phyloP scores from a whole-genome alignment of 2,888 invertebrate genomes.

The Drosophila atripex region DNA sequence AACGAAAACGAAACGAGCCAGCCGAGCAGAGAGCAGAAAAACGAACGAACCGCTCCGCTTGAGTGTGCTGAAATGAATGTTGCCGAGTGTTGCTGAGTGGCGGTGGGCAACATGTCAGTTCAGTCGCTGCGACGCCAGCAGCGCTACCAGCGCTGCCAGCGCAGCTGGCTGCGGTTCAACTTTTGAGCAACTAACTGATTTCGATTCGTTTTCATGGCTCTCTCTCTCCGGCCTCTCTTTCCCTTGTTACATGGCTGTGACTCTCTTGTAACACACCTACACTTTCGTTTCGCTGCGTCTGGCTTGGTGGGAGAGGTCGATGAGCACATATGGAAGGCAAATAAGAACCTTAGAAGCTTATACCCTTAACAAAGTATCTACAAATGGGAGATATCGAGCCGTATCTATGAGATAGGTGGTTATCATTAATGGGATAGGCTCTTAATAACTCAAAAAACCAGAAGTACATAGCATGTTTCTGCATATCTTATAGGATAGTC shows the following conservation, averaged over 20 bases:
- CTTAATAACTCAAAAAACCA: too few species aligned
- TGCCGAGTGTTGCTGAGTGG: not conserved
- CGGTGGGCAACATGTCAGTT: not conserved
- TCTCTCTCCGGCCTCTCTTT: too few species aligned
- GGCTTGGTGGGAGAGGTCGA: constrained; percentile 70
- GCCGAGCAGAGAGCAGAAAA: constrained; percentile 36
- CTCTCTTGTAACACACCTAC: constrained; percentile 68
- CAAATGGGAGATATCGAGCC: too few species aligned
- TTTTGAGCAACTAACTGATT: constrained; percentile 42
- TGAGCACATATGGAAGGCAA: constrained; percentile 61
- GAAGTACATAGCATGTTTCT: too few species aligned
- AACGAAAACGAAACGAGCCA: constrained; percentile 15
- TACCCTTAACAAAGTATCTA: not conserved
- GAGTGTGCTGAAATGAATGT: constrained; percentile 72
- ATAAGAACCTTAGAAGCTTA: not conserved
- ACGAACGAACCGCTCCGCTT: constrained; percentile 75
- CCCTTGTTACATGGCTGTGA: too few species aligned
- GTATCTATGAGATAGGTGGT: too few species aligned
- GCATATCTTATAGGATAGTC: too few species aligned
- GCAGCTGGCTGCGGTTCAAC: constrained; percentile 70
- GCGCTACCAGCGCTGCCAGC: constrained; percentile 64
- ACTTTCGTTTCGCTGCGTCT: constrained; percentile 33
- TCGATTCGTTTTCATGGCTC: not conserved
- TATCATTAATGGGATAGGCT: too few species aligned
- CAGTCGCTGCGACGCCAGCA: constrained; percentile 44